Evolutionary conservation across 2,113 vertebrate genomes (phyloP).

Genomic region (Protomyctophum bolini): DNA sequence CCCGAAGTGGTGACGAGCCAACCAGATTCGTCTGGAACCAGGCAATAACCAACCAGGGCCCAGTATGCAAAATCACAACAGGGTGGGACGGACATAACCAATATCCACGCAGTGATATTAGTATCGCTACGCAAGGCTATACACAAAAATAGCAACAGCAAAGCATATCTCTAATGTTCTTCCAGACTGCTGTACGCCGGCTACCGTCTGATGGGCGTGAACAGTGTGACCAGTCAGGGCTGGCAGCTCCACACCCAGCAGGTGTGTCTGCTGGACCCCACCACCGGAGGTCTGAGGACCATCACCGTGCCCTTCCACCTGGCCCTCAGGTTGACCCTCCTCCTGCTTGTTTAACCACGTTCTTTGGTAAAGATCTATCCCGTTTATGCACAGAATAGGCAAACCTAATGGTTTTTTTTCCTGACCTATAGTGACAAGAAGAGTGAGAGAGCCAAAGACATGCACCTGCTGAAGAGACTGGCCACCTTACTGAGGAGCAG

Average conservation of each 20-base stretch:
- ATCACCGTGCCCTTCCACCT: constrained; percentile 94
- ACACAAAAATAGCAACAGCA: neutral
- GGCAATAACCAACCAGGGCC: too few relatives aligned
- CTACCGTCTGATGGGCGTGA: constrained; percentile 97
- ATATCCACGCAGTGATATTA: too few relatives aligned
- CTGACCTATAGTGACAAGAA: constrained; percentile 91
- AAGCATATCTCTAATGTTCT: neutral
- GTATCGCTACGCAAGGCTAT: neutral
- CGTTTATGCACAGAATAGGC: too few relatives aligned
- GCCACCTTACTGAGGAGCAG: constrained; percentile 82
- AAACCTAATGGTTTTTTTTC: too few relatives aligned
- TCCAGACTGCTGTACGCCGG: constrained; percentile 92
- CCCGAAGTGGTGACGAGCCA: too few relatives aligned
- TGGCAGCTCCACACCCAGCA: constrained; percentile 97
- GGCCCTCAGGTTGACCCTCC: constrained; percentile 87
- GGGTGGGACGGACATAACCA: too few relatives aligned
- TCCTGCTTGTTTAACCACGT: too few relatives aligned
- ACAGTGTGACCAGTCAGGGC: constrained; percentile 95
- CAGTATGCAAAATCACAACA: too few relatives aligned
- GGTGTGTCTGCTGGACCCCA: constrained; percentile 93
- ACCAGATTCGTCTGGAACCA: too few relatives aligned
- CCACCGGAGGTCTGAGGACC: constrained; percentile 86
- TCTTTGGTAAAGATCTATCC: too few relatives aligned
- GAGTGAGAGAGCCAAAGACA: constrained; percentile 94
- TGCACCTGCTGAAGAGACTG: constrained; percentile 93